Evolutionary conservation across 2,888 invertebrate species (phyloP), one percentile per base, ranked within the genome.

Genomic region (Elegia similella): DNA sequence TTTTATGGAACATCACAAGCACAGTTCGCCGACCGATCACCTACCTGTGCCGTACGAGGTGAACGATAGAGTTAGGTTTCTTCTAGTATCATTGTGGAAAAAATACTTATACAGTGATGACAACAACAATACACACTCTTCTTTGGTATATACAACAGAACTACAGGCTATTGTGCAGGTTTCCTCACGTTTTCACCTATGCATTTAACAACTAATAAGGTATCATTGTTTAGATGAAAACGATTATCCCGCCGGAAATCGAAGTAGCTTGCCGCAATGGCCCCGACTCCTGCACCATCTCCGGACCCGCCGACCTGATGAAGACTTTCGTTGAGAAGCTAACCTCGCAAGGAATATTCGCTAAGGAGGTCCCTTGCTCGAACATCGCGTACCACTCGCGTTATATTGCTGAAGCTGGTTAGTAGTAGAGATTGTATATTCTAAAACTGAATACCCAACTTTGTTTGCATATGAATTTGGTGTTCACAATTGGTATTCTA

Each of bases 381-480:
- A 96, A 97, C 72, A 96, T 97, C 66, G 97, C 98, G 0, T 98
- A 98, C 74, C 98, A 98, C 77, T 97, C 97, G 59, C 93, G 94
- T 56, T 97, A 97, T 69, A 96, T 98, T 70, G 90, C 94, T 2
- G 92, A 93, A 43, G 94, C 95, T 63, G 94, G 92, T 85, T 63
- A 79, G 75, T 62, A 30, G 29, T 1, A 2, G 34, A 34, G 2
- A 8, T 34, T n/a, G n/a, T n/a, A n/a, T n/a, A n/a, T n/a, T n/a
- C n/a, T n/a, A n/a, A n/a, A n/a, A n/a, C n/a, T n/a, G n/a, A n/a
- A n/a, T n/a, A n/a, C n/a, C n/a, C n/a, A n/a, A n/a, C n/a, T n/a
- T n/a, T n/a, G n/a, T n/a, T n/a, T 23, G 23, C 5, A 23, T 5
- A 23, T 2, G 5, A 23, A 23, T 23, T 23, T 23, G 23, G 23